Evolutionary conservation across 2,113 vertebrate species (phyloP), one percentile per base, ranked within the genome.

Genomic region (Chlorodrepanis virens): DNA sequence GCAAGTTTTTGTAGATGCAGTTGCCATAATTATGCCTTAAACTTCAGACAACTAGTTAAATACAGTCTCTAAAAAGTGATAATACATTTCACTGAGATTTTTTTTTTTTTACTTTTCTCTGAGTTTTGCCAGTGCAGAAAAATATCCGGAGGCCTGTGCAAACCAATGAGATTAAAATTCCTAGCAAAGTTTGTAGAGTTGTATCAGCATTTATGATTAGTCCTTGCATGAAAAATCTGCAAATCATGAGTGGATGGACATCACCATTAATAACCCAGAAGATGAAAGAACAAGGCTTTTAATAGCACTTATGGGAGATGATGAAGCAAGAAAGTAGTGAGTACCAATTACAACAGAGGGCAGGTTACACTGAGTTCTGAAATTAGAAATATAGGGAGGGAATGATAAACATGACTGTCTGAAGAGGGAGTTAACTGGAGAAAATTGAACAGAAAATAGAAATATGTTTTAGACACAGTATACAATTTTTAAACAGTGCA

Each of bases 371-470:
- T 68, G 69, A 67, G 16, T 59, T 87, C 45, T 75, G 77, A 91
- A 81, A 95, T 91, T 83, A 82, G 60, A 84, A 91, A 74, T 84
- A 78, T 4, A 89, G 60, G 74, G 77, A 96, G 77, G n/a, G 10
- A 59, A 54, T 67, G 16, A 81, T 75, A 79, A 84, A 71, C 0
- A 1, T 21, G 27, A 3, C 9, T 4, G 3, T 9, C 25, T 77
- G 44, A 11, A 49, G 53, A 64, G 61, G 84, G 68, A 89, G 78
- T 89, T 86, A 80, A 74, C 80, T 70, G n/a, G 9, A 81, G 60
- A 93, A 95, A 91, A 95, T 19, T 42, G 39, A 71, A 84, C 5
- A 56, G 81, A 67, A 78, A 89, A 78, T 19, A 75, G 44, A 80
- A 89, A 74, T 78, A 68, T 31, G 3, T 67, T 78, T 94, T 52